Evolutionary conservation across 2,888 invertebrate genomes (phyloP).

Genomic region (Anodontia alba): DNA sequence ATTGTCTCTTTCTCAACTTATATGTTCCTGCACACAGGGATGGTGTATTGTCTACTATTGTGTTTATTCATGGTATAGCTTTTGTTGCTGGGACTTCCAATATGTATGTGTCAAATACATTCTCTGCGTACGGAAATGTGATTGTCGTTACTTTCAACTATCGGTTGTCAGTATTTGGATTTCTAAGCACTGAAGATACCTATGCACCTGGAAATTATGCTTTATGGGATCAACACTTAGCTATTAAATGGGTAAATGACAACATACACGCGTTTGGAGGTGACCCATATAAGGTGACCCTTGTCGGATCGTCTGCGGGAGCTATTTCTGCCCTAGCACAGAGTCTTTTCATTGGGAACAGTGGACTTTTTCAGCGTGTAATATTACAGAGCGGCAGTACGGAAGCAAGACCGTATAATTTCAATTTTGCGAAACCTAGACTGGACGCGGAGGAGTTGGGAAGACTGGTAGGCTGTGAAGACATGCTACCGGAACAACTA

Average conservation of each 20-base stretch:
- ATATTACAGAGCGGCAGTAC: neutral
- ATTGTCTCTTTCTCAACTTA: slow-evolving; percentile 6
- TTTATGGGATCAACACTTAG: slow-evolving; percentile 4
- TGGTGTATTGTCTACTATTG: neutral
- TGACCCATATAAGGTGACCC: neutral
- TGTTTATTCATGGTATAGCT: neutral
- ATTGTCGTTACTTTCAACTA: slow-evolving; percentile 11
- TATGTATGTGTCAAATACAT: neutral
- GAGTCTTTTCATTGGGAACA: neutral
- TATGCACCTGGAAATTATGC: neutral
- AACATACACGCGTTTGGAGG: slow-evolving; percentile 4
- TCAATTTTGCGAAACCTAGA: neutral
- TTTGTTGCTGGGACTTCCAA: neutral
- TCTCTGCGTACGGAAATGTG: neutral
- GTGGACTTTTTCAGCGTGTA: neutral
- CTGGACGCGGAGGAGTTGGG: neutral
- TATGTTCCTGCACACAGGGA: neutral
- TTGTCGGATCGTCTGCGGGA: neutral
- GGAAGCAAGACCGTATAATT: neutral
- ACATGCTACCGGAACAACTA: slow-evolving; percentile 9
- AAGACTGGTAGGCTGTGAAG: neutral
- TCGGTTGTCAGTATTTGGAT: neutral
- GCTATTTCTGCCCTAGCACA: neutral
- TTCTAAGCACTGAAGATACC: neutral
- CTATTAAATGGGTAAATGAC: slow-evolving; percentile 10